Evolutionary conservation across 2,888 invertebrate species (phyloP).

Genomic region (Sympetrum striolatum): DNA sequence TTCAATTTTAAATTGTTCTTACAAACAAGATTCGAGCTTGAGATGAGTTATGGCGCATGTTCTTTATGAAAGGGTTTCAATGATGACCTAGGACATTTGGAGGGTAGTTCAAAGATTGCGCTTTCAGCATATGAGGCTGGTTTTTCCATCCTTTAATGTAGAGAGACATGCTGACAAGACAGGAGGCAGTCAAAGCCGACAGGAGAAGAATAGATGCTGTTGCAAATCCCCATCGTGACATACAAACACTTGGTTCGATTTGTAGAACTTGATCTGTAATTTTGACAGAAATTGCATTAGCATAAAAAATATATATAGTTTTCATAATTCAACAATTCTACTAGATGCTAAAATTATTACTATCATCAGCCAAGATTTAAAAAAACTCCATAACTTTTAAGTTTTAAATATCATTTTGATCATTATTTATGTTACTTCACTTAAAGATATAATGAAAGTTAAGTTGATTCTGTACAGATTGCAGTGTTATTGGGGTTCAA

Average conservation of each 20-base stretch:
- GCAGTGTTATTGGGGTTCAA: too few species aligned
- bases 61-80: not conserved
- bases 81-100: not conserved
- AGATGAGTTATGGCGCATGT: not conserved
- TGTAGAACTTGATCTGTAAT: not conserved
- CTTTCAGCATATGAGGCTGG: not conserved
- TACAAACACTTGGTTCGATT: slow-evolving; percentile 63
- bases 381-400: too few species aligned
- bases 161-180: slow-evolving; percentile 62
- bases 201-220: slow-evolving; percentile 68
- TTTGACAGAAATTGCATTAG: not conserved
- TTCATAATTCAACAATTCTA: too few species aligned
- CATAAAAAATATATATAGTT: too few species aligned
- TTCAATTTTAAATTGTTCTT: not conserved
- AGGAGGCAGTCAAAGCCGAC: slow-evolving; percentile 66
- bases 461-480: too few species aligned
- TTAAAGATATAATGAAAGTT: too few species aligned
- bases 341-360: too few species aligned
- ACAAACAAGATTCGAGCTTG: not conserved
- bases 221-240: slow-evolving; percentile 70
- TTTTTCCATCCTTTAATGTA: slow-evolving; percentile 51
- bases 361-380: too few species aligned
- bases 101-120: not conserved
- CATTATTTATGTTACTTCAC: too few species aligned
- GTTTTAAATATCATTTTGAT: too few species aligned